Evolutionary conservation across 2,113 vertebrate species (phyloP), one percentile per base, ranked within the genome.

Genomic region (Erythrocebus patas): DNA sequence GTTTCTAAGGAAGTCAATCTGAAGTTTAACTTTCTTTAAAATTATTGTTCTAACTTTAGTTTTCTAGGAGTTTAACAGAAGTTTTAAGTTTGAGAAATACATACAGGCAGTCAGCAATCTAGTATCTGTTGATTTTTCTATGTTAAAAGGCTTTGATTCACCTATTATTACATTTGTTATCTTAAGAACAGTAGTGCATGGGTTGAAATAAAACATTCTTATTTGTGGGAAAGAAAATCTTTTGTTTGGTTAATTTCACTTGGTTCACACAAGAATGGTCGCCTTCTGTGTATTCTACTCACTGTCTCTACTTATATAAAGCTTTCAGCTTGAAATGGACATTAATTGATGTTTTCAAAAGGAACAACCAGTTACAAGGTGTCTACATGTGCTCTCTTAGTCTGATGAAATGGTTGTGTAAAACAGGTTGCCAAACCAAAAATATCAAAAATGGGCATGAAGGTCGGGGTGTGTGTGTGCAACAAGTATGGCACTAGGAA

Each of bases 21-120:
- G 52, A 93, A 97, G 92, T 80, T 94, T 78, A 84, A 80, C 22
- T 66, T 80, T 82, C 45, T 76, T 89, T 87, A 79, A 97, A 94
- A 94, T 91, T 68, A 68, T 84, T 90, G 25, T 85, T 40, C 32
- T 81, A n/a, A 72, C 25, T 97, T 94, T 30, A 91, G 70, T 94
- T 93, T 97, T 75, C 30, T 76, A 50, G 75, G 38, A 52, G 6
- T 68, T 97, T 86, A 20, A 64, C 8, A 61, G 75, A 93, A 73
- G 94, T 61, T 40, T 30, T 66, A 30, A 68, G 40, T 87, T 45
- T 57, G 43, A 30, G 13, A 91, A 66, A 32, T 57, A 75, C 35
- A 35, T 6, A 81, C 61, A 90, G 57, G 40, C 75, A 92, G 85
- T 88, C 48, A 90, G 57, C 17, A 93, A 81, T 38, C 40, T 83